Evolutionary conservation across 2,113 vertebrate species (phyloP).

Genomic region (Neogobius melanostomus): DNA sequence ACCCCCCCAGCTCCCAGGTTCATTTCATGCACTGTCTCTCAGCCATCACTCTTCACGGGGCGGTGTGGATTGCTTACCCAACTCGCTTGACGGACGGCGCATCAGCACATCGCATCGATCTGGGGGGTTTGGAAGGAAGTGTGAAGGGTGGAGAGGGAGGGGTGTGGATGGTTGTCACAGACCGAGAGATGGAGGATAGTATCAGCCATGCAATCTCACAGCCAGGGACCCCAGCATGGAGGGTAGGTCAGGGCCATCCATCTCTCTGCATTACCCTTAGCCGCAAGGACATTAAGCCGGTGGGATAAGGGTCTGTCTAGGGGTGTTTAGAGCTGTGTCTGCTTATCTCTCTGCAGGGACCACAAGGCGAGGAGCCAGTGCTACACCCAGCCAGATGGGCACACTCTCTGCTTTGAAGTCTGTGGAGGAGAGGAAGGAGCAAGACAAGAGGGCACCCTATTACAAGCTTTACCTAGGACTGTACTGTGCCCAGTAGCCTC

Average conservation of each 20-base stretch:
- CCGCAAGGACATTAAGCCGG: constrained; percentile 76
- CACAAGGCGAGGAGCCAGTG: constrained; percentile 52
- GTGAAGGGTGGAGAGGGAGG: neutral
- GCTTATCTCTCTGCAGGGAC: constrained; percentile 70
- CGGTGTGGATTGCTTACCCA: constrained; percentile 65
- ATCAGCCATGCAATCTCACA: constrained; percentile 78
- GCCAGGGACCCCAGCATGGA: constrained; percentile 61
- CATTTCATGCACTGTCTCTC: constrained; percentile 64
- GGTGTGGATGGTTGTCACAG: constrained; percentile 62
- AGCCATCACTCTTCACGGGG: constrained; percentile 55
- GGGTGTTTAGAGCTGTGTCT: constrained; percentile 71
- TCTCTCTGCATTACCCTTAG: constrained; percentile 77
- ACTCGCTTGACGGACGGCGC: constrained; percentile 69
- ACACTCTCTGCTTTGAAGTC: constrained; percentile 56
- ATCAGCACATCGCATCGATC: constrained; percentile 74
- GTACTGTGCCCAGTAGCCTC: constrained; percentile 3
- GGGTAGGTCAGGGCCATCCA: constrained; percentile 69
- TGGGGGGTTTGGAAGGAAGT: constrained; percentile 32
- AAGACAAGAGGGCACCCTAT: constrained; percentile 25
- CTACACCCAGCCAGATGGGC: constrained; percentile 55
- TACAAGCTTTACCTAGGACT: constrained; percentile 6
- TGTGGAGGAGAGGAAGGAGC: constrained; percentile 33
- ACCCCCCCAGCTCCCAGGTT: constrained; percentile 20
- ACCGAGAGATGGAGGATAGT: constrained; percentile 71
- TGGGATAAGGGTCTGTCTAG: constrained; percentile 74